A percentile compares a stretch with the other conserved stretches of the same genome.
Evolutionary conservation across 1,140 invertebrate species (phyloP).

Genomic region (Micrasema longulum): DNA sequence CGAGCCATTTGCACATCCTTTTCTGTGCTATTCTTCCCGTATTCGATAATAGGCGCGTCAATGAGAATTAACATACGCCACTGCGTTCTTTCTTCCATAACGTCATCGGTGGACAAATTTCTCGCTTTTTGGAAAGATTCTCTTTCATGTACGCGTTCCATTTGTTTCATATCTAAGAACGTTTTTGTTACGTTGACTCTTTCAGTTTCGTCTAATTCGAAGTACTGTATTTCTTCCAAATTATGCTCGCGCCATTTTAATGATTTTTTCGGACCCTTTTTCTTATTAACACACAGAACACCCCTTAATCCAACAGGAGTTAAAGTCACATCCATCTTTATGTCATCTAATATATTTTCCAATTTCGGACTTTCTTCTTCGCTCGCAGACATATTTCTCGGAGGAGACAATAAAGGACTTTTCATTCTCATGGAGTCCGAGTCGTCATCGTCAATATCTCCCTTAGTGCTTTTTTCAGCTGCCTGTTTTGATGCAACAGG

Average conservation of each 20-base stretch:
- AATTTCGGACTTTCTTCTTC: slow-evolving; percentile 57
- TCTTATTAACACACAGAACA: slow-evolving; percentile 75
- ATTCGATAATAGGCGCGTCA: slow-evolving; percentile 69
- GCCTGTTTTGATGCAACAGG: background rate
- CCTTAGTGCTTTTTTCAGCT: slow-evolving; percentile 48
- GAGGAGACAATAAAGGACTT: slow-evolving; percentile 48
- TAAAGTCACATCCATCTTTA: slow-evolving; percentile 55
- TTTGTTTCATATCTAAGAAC: slow-evolving; percentile 92
- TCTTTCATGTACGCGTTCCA: slow-evolving; percentile 88
- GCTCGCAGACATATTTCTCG: slow-evolving; percentile 1
- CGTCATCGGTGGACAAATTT: slow-evolving; percentile 80
- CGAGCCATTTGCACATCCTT: slow-evolving; percentile 87
- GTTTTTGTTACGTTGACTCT: slow-evolving; percentile 93
- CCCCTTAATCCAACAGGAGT: slow-evolving; percentile 68
- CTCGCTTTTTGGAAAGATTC: slow-evolving; percentile 82
- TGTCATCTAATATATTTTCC: slow-evolving; percentile 58
- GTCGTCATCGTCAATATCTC: slow-evolving; percentile 48
- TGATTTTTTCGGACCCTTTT: slow-evolving; percentile 82
- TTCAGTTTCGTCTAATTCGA: slow-evolving; percentile 94
- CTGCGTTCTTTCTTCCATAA: slow-evolving; percentile 80
- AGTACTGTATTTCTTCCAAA: slow-evolving; percentile 85
- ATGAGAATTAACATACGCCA: slow-evolving; percentile 78
- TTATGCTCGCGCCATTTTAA: slow-evolving; percentile 88
- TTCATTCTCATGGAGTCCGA: slow-evolving; percentile 44
- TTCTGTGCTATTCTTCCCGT: slow-evolving; percentile 86